Percentiles rank a stretch among this genome's conserved stretches.
phyloP scores from a whole-genome alignment of 1,140 invertebrate species.

The Metaphire vulgaris region DNA sequence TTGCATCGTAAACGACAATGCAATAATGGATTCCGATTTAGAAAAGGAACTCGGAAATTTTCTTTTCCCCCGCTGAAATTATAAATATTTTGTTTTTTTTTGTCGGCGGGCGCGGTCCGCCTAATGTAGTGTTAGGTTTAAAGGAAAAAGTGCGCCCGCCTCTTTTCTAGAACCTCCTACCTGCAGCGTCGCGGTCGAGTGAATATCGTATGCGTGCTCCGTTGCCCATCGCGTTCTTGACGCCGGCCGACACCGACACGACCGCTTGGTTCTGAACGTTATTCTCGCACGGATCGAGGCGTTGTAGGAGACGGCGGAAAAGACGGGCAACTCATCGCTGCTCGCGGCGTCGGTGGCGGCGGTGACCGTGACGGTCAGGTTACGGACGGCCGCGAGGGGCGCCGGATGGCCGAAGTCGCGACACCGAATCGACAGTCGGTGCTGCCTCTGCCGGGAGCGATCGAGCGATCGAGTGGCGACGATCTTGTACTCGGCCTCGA shows the following conservation, averaged over 20 bases:
- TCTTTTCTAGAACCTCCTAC: too few species aligned
- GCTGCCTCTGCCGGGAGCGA: constrained; percentile 22
- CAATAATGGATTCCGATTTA: too few species aligned
- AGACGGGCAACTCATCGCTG: constrained; percentile 25
- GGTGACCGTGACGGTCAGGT: constrained; percentile 14
- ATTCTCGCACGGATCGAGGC: constrained; percentile 37
- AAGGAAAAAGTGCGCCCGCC: too few species aligned
- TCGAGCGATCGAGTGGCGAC: constrained; percentile 34
- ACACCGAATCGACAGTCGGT: constrained; percentile 35
- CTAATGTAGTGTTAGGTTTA: too few species aligned
- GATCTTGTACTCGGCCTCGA: constrained; percentile 35
- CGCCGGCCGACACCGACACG: constrained; percentile 37
- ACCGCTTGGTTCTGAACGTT: constrained; percentile 34
- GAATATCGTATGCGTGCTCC: background rate
- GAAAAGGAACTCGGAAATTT: too few species aligned
- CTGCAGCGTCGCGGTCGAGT: background rate
- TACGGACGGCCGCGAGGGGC: background rate
- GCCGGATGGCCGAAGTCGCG: constrained; percentile 37
- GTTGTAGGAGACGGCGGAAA: constrained; percentile 27
- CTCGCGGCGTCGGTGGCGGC: too few species aligned
- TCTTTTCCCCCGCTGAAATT: too few species aligned
- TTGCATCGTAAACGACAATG: too few species aligned
- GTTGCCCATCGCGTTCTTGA: background rate
- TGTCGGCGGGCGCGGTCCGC: too few species aligned
- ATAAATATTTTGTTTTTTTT: too few species aligned